A percentile compares a stretch with the other conserved stretches of the same genome.
Evolutionary conservation across 2,113 vertebrate genomes (phyloP).

Genomic region (Recurvirostra avosetta): DNA sequence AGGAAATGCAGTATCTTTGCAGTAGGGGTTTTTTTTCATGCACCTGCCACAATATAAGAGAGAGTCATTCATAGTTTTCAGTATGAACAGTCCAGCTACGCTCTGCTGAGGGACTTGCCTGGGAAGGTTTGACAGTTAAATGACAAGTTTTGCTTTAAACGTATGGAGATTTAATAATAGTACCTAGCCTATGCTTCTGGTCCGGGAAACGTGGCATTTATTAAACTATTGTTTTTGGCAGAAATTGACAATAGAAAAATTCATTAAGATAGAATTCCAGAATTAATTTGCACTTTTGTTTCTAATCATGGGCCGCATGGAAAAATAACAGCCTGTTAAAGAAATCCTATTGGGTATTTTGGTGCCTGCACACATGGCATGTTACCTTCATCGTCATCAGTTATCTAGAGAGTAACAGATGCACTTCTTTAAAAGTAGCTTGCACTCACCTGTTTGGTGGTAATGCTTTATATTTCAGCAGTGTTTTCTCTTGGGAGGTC

Average conservation of each 20-base stretch:
- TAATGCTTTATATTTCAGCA: neutral
- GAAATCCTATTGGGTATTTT: neutral
- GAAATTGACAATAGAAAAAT: neutral
- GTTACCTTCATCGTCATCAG: neutral
- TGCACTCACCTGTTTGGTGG: neutral
- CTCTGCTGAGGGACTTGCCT: neutral
- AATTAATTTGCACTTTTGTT: neutral
- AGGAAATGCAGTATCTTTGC: neutral
- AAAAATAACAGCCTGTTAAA: neutral
- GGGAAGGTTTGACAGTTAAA: neutral
- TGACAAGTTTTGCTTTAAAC: neutral
- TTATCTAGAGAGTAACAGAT: neutral
- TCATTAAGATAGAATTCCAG: neutral
- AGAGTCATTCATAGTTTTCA: neutral
- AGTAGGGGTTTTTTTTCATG: neutral
- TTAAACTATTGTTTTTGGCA: neutral
- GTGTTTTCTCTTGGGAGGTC: neutral
- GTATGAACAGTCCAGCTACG: neutral
- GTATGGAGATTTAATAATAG: neutral
- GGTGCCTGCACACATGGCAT: neutral
- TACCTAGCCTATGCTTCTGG: neutral
- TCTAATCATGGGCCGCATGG: neutral
- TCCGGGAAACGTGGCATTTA: neutral
- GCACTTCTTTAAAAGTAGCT: rapidly evolving
- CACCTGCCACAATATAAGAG: neutral